phyloP scores from a whole-genome alignment of 2,888 invertebrate genomes.

The Nephrotoma flavescens region DNA sequence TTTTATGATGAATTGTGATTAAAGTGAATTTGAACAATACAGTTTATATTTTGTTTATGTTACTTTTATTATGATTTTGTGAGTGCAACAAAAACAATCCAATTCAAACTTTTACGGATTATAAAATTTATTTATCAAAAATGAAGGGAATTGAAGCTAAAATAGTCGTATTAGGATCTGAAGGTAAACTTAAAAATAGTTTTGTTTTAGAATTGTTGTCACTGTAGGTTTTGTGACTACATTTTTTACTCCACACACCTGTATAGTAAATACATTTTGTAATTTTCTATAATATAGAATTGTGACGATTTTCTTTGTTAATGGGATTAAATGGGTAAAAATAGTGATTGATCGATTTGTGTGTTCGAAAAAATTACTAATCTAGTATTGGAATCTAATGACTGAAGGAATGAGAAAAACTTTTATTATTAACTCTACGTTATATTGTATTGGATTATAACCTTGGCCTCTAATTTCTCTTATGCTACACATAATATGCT shows the following conservation, averaged over 20 bases:
- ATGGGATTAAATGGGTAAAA: not conserved
- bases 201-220: not conserved
- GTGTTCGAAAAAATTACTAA: not conserved
- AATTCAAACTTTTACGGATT: not conserved
- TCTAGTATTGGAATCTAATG: not conserved
- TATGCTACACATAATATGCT: no score
- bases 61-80: not conserved
- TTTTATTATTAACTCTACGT: not conserved
- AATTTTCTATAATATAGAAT: not conserved
- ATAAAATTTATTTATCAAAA: not conserved
- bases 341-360: not conserved
- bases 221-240: not conserved
- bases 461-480: not conserved
- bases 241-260: not conserved
- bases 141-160: constrained; percentile 41
- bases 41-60: not conserved
- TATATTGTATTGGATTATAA: not conserved
- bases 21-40: not conserved
- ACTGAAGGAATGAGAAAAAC: not conserved
- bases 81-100: not conserved
- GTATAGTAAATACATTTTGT: not conserved
- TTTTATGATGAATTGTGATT: not conserved
- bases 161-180: constrained; percentile 69
- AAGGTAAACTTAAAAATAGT: constrained; percentile 40
- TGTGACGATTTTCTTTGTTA: not conserved